Evolutionary conservation across 2,888 invertebrate genomes (phyloP).

Genomic region (Ariolimax columbianus): DNA sequence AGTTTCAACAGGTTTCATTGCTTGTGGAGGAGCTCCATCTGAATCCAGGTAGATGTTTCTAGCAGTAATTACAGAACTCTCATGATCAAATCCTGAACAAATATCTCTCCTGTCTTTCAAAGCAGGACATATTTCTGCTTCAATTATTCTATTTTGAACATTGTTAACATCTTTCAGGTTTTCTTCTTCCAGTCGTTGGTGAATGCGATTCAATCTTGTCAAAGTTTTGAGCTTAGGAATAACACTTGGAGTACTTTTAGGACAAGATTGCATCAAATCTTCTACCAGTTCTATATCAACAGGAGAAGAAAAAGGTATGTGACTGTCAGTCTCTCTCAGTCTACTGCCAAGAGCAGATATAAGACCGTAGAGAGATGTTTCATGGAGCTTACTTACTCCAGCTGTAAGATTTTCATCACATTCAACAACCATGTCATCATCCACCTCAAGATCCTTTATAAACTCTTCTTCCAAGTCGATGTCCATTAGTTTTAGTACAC

Average conservation of each 20-base stretch:
- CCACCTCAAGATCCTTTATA: neutral
- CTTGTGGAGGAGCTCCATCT: neutral
- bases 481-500: constrained; percentile 43
- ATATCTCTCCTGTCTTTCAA: neutral
- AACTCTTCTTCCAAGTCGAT: constrained; percentile 46
- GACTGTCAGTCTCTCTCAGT: constrained; percentile 3
- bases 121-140: neutral
- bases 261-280: constrained; percentile 35
- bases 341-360: constrained; percentile 39
- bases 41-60: neutral
- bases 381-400: neutral
- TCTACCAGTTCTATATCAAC: constrained; percentile 34
- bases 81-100: neutral
- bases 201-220: constrained; percentile 2
- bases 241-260: constrained; percentile 28
- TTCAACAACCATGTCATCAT: neutral
- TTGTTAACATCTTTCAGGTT: neutral
- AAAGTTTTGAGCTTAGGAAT: neutral
- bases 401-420: neutral
- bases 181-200: constrained; percentile 39
- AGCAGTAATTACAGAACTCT: neutral
- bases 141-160: neutral
- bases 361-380: constrained; percentile 35
- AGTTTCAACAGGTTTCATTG: neutral
- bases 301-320: constrained; percentile 4